phyloP scores from a whole-genome alignment of 2,888 invertebrate species.

The Leptopterna dolabrata region DNA sequence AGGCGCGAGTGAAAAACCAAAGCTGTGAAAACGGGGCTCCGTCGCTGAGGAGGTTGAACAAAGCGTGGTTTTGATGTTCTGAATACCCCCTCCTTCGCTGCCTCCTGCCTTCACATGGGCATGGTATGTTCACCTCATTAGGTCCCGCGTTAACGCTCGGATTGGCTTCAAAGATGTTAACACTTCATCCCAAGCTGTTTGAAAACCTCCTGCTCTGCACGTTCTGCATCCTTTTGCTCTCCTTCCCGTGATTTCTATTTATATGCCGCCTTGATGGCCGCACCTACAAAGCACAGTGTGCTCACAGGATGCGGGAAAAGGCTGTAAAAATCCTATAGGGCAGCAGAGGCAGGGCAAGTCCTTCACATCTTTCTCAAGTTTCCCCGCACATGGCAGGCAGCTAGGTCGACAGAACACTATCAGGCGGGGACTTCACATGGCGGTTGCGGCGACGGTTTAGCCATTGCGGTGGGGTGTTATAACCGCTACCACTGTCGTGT shows the following conservation, averaged over 20 bases:
- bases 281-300: slow-evolving; percentile 27
- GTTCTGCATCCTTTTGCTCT: neutral
- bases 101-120: neutral
- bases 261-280: slow-evolving; percentile 3
- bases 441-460: too few relatives aligned
- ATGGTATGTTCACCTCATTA: neutral
- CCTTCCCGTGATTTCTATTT: slow-evolving; percentile 23
- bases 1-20: neutral
- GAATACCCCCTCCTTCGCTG: neutral
- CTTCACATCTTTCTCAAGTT: neutral
- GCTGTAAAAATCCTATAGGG: neutral
- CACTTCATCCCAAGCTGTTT: slow-evolving; percentile 36
- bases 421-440: too few relatives aligned
- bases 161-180: slow-evolving; percentile 37
- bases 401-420: too few relatives aligned
- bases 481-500: too few relatives aligned
- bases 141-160: slow-evolving; percentile 27
- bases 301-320: neutral
- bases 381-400: too few relatives aligned
- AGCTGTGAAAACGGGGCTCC: neutral
- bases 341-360: neutral
- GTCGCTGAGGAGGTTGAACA: neutral
- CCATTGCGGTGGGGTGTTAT: too few relatives aligned
- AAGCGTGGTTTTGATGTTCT: slow-evolving; percentile 19
- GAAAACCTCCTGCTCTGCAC: slow-evolving; percentile 17